Percentiles rank a stretch among this genome's conserved stretches.
phyloP scores from a whole-genome alignment of 2,113 vertebrate species.

The Drymodes brunneopygia region DNA sequence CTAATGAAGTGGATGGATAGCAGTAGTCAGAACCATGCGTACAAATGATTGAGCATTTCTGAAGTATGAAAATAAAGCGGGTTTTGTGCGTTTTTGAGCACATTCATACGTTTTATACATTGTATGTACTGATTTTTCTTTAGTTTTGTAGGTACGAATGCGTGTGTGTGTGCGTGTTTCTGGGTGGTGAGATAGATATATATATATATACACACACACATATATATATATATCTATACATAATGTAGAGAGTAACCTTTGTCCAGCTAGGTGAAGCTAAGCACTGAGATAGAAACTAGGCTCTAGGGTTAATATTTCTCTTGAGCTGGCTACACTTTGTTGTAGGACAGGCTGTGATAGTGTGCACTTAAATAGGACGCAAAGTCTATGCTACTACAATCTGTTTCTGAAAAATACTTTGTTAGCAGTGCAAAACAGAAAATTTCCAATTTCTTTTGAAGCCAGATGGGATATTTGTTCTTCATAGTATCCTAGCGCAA shows the following conservation, averaged over 20 bases:
- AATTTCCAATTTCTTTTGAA: not conserved
- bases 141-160: conserved; percentile 54
- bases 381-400: not conserved
- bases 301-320: not conserved
- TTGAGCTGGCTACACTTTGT: not conserved
- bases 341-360: not conserved
- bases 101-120: conserved; percentile 73
- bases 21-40: conserved; percentile 13
- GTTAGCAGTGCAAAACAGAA: not conserved
- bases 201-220: not conserved
- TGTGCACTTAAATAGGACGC: not conserved
- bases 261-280: not conserved
- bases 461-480: not conserved
- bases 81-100: conserved; percentile 78
- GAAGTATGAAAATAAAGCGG: conserved; percentile 68
- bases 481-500: conserved; percentile 16
- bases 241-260: not conserved
- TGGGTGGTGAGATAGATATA: not conserved
- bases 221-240: not conserved
- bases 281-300: not conserved
- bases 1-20: not conserved
- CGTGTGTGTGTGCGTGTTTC: conserved; percentile 18
- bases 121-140: conserved; percentile 68
- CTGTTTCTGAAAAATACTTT: not conserved
- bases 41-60: conserved; percentile 47